Evolutionary conservation across 2,797 vertebrate species (phyloP).

Genomic region (Pitangus sulphuratus): DNA sequence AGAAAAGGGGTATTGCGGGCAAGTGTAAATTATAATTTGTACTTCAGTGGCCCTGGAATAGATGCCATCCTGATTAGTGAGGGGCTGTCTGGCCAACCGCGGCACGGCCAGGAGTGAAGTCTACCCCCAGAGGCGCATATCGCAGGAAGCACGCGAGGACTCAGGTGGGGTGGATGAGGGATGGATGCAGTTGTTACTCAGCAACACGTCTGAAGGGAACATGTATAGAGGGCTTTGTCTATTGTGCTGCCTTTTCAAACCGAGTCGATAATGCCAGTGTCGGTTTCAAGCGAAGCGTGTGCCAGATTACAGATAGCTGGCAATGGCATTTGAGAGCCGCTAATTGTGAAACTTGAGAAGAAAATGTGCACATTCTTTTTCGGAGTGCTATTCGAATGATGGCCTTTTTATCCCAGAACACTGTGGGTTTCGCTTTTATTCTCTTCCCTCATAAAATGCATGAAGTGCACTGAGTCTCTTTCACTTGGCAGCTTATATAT

Average conservation of each 20-base stretch:
- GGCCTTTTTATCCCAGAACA: constrained; percentile 37
- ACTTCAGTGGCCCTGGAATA: background rate
- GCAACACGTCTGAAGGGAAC: constrained; percentile 36
- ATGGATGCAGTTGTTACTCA: constrained; percentile 25
- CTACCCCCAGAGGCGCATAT: background rate
- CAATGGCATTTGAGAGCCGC: constrained; percentile 54
- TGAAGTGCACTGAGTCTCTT: constrained; percentile 46
- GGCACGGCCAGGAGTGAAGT: rapidly evolving
- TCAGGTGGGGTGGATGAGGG: background rate
- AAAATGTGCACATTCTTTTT: constrained; percentile 72
- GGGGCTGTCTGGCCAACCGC: background rate
- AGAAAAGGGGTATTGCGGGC: background rate
- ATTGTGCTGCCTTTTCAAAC: constrained; percentile 61
- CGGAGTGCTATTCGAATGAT: constrained; percentile 49
- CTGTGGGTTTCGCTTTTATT: constrained; percentile 63
- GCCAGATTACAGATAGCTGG: constrained; percentile 69
- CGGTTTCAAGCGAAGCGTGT: constrained; percentile 60
- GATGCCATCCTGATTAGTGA: rapidly evolving
- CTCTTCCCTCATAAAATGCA: constrained; percentile 62
- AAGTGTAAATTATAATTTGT: background rate
- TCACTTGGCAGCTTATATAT: constrained; percentile 59
- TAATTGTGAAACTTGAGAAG: constrained; percentile 77
- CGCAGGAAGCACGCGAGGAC: background rate
- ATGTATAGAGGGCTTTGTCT: constrained; percentile 16
- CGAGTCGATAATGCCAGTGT: constrained; percentile 57